Percentiles rank a stretch among this genome's conserved stretches.
Conservation (phyloP, 2,888 invertebrate species). For the Peribatodes rhomboidaria region DNA sequence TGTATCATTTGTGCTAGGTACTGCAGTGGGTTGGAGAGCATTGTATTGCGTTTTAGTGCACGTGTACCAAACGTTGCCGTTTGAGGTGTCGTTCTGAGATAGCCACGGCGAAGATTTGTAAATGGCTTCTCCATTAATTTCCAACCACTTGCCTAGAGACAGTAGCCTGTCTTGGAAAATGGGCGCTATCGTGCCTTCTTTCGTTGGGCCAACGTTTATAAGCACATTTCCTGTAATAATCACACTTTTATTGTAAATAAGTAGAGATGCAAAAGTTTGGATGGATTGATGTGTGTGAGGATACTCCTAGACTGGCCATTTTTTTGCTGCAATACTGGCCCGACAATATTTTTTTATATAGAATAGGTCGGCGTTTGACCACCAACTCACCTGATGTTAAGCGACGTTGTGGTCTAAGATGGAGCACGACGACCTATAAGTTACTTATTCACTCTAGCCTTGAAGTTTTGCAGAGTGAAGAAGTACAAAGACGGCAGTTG, state of each 20-base stretch:
- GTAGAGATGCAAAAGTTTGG: too few relatives aligned
- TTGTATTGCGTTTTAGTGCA: conserved; percentile 61
- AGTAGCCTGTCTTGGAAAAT: conserved; percentile 95
- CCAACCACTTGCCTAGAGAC: conserved; percentile 93
- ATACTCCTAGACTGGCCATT: too few relatives aligned
- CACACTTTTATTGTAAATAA: background rate
- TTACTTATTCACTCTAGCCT: too few relatives aligned
- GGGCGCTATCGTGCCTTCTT: conserved; percentile 94
- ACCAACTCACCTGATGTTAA: too few relatives aligned
- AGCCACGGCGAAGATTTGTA: conserved; percentile 92
- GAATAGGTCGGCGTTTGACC: too few relatives aligned
- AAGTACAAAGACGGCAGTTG: too few relatives aligned
- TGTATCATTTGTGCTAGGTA: conserved; percentile 51
- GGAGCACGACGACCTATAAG: too few relatives aligned
- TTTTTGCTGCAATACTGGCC: too few relatives aligned
- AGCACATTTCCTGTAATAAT: conserved; percentile 89
- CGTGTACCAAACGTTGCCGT: conserved; percentile 92
- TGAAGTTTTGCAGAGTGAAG: too few relatives aligned
- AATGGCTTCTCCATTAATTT: conserved; percentile 94
- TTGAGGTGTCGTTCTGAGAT: conserved; percentile 92
- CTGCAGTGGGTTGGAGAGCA: conserved; percentile 54
- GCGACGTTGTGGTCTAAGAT: too few relatives aligned
- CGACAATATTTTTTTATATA: too few relatives aligned
- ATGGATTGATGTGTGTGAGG: too few relatives aligned
- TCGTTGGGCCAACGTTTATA: conserved; percentile 97